Evolutionary conservation across 2,797 vertebrate species (phyloP), one percentile per base, ranked within the genome.

Genomic region (Trachurus trachurus): DNA sequence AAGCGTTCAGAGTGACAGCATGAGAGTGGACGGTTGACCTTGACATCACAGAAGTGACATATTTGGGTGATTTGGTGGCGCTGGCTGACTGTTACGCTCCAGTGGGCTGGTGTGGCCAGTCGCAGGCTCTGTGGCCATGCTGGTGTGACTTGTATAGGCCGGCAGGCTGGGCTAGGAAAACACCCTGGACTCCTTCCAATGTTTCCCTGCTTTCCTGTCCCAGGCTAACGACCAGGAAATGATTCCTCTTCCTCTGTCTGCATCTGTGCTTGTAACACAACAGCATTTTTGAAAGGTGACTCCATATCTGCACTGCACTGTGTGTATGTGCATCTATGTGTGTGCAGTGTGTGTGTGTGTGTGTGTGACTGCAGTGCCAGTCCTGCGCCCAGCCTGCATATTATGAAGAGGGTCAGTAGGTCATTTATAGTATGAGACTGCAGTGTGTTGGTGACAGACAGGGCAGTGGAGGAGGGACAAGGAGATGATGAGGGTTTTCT

Each of bases 31-130:
- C 16, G 80, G 64, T 78, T 89, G 86, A 92, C 89, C 88, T 86
- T 92, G 92, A 92, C 74, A 57, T 80, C 59, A 54, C 65, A 76
- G 86, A 91, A 89, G 89, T 94, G 94, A 94, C 93, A 92, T 78
- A 93, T 93, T 79, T 74, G 86, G 92, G 86, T 92, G 90, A 92
- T 92, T 91, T 91, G 80, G 39, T 53, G 42, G 76, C 80, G 69
- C 80, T 73, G 79, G 78, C 61, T 74, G 81, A 75, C 80, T 87
- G 81, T 83, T 87, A 79, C 44, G 89, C 87, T 86, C 86, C 82
- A 88, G 66, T 91, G 75, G 83, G 84, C 91, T 78, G 69, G n/a
- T 57, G 78, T 70, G 68, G 63, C 83, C 83, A 77, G 52, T 88
- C 66, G 81, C 62, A 82, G 68, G 79, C 80, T 81, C 52, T 65